Percentiles rank a stretch among this genome's conserved stretches.
phyloP scores from a whole-genome alignment of 2,113 vertebrate species.

The Brachyhypopomus occidentalis region DNA sequence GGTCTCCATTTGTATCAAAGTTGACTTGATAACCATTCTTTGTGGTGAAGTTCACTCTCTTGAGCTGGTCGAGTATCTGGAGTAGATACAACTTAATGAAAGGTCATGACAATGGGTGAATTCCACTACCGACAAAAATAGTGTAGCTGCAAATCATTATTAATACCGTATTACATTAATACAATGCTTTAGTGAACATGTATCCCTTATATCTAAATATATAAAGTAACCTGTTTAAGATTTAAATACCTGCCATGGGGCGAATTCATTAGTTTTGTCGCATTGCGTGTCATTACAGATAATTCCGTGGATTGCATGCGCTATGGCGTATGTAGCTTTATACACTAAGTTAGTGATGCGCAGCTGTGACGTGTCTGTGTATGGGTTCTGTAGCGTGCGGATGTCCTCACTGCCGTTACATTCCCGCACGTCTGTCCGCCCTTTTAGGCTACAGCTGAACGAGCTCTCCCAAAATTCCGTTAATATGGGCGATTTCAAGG shows the following conservation, averaged over 20 bases:
- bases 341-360: conserved; percentile 70
- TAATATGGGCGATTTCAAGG: conserved; percentile 50
- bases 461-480: conserved; percentile 68
- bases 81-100: neutral
- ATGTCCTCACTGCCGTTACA: conserved; percentile 69
- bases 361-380: conserved; percentile 70
- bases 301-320: conserved; percentile 63
- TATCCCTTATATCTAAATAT: neutral
- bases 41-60: conserved; percentile 60
- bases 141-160: no score
- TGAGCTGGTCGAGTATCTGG: conserved; percentile 63
- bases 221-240: neutral
- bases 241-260: conserved; percentile 60
- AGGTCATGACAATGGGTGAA: no score
- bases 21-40: conserved; percentile 64
- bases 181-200: neutral
- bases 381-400: conserved; percentile 43
- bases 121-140: neutral
- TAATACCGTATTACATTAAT: neutral
- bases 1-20: conserved; percentile 72
- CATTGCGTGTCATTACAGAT: conserved; percentile 56
- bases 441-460: conserved; percentile 64
- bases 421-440: neutral
- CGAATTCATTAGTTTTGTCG: conserved; percentile 50
- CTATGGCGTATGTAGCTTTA: conserved; percentile 71